Evolutionary conservation across 2,888 invertebrate species (phyloP).

Genomic region (Labia minor): DNA sequence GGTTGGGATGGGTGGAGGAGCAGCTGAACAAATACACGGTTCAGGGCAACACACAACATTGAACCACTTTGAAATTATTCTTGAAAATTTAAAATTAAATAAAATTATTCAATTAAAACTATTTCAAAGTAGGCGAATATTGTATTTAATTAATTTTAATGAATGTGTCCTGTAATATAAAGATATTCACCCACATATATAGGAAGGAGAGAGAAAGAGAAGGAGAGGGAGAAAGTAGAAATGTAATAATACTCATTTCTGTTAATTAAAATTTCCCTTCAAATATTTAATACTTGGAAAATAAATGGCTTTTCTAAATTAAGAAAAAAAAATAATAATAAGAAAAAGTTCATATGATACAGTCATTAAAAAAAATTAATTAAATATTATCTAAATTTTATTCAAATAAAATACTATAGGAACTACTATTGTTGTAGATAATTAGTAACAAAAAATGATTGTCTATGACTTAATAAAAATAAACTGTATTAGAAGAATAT

Average conservation of each 20-base stretch:
- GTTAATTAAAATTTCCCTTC: not conserved
- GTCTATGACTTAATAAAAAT: too few relatives aligned
- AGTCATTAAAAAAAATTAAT: too few relatives aligned
- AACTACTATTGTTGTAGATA: too few relatives aligned
- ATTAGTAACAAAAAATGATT: too few relatives aligned
- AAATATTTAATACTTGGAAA: not conserved
- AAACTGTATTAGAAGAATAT: too few relatives aligned
- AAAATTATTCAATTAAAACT: constrained; percentile 13
- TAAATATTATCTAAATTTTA: too few relatives aligned
- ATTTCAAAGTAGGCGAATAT: not conserved
- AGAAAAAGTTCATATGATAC: too few relatives aligned
- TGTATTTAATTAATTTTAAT: constrained; percentile 8
- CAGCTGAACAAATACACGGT: constrained; percentile 13
- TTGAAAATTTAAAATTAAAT: constrained; percentile 5
- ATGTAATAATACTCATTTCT: not conserved
- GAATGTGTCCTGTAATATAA: constrained; percentile 6
- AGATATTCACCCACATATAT: not conserved
- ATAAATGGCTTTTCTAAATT: too few relatives aligned
- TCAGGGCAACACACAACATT: constrained; percentile 13
- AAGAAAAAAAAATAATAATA: too few relatives aligned
- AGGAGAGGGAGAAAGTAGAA: too few relatives aligned
- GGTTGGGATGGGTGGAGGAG: not conserved
- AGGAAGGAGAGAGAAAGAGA: too few relatives aligned
- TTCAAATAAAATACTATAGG: too few relatives aligned
- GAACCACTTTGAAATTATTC: constrained; percentile 5